A percentile compares a stretch with the other conserved stretches of the same genome.
Evolutionary conservation across 2,888 invertebrate genomes (phyloP).

Genomic region (Mechanitis messenoides): DNA sequence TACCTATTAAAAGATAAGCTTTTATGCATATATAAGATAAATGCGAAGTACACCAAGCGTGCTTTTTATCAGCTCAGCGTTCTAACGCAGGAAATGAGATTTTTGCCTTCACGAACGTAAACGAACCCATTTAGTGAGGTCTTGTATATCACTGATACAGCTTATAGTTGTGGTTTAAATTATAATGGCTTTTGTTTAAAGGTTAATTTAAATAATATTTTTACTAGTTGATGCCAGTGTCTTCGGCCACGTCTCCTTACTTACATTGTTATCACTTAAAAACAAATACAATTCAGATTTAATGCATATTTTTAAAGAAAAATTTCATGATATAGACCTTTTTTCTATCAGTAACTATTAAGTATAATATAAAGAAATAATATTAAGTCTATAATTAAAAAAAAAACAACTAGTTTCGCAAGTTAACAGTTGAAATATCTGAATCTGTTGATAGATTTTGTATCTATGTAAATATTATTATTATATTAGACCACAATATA

Average conservation of each 20-base stretch:
- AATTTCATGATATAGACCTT: too few relatives aligned
- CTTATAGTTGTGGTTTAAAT: neutral
- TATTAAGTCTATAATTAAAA: too few relatives aligned
- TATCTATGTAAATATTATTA: neutral
- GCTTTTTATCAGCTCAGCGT: constrained; percentile 34
- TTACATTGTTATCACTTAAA: too few relatives aligned
- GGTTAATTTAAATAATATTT: too few relatives aligned
- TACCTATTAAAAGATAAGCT: constrained; percentile 1
- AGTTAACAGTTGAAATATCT: too few relatives aligned
- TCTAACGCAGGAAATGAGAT: constrained; percentile 45
- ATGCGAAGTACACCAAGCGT: constrained; percentile 31
- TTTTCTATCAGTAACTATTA: too few relatives aligned
- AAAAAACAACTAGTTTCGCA: too few relatives aligned
- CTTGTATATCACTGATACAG: constrained; percentile 3
- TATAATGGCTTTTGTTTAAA: too few relatives aligned
- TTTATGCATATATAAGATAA: constrained; percentile 12
- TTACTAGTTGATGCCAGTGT: too few relatives aligned
- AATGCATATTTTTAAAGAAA: too few relatives aligned
- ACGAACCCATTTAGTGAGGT: constrained; percentile 35
- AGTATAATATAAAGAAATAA: too few relatives aligned
- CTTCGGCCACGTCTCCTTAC: too few relatives aligned
- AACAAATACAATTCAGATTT: neutral
- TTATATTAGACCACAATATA: neutral
- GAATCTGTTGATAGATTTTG: neutral
- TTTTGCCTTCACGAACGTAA: constrained; percentile 39